Conservation (phyloP, 2,888 invertebrate species). For the Trissonchulus latispiculum region DNA sequence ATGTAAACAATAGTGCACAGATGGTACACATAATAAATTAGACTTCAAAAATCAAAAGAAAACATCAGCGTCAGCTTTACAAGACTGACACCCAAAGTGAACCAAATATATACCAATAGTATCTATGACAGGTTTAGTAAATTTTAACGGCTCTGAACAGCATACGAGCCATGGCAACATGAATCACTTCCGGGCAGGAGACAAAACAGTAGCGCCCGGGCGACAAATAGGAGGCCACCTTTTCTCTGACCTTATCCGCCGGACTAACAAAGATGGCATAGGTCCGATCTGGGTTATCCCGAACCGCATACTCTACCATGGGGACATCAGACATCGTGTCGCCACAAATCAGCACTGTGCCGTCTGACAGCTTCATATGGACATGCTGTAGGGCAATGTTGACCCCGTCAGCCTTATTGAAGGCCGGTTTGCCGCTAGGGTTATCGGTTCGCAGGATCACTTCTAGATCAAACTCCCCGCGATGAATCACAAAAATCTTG, state of each 20-base stretch:
- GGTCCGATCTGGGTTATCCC: constrained; percentile 1
- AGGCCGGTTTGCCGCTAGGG: constrained; percentile 6
- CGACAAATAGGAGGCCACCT: background rate
- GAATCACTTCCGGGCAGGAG: constrained; percentile 40
- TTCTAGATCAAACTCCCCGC: background rate
- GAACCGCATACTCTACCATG: constrained; percentile 31
- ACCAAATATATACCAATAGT: background rate
- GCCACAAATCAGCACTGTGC: constrained; percentile 38
- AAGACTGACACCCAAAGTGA: too few relatives aligned
- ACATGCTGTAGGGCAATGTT: constrained; percentile 25
- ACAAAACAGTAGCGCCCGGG: constrained; percentile 25
- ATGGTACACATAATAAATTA: too few relatives aligned
- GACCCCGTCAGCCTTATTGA: constrained; percentile 20
- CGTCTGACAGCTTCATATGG: background rate
- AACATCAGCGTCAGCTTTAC: too few relatives aligned
- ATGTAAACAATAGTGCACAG: too few relatives aligned
- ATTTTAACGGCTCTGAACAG: background rate
- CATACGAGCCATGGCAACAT: constrained; percentile 35
- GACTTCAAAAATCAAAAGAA: too few relatives aligned
- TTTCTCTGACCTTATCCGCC: background rate
- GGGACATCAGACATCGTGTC: constrained; percentile 41
- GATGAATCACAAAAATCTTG: constrained; percentile 11
- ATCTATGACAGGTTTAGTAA: background rate
- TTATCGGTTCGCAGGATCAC: constrained; percentile 27
- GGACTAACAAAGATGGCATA: constrained; percentile 21